Evolutionary conservation across 1,140 invertebrate species (phyloP).

Genomic region (Saccostrea echinata): DNA sequence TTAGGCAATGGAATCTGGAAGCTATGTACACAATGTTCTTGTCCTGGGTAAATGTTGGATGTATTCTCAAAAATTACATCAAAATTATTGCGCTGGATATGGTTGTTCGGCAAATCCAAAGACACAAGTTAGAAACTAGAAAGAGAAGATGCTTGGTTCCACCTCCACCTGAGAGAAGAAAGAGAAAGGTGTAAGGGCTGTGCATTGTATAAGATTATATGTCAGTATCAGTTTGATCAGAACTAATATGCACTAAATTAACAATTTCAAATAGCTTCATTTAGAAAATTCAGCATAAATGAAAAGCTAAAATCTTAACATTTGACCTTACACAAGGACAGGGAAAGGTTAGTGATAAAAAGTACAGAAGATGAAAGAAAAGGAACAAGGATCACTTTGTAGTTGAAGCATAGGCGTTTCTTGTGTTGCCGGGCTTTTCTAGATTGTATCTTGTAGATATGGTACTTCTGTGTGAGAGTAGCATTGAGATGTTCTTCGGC

Average conservation of each 20-base stretch:
- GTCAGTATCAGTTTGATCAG: not conserved
- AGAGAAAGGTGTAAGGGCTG: not conserved
- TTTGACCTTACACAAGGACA: not conserved
- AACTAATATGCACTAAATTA: constrained; percentile 31
- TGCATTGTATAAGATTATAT: not conserved
- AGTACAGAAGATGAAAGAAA: not conserved
- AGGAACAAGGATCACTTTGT: not conserved
- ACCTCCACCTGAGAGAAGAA: not conserved
- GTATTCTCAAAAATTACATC: constrained; percentile 1
- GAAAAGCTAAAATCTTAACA: constrained; percentile 32
- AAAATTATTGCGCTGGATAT: constrained; percentile 28
- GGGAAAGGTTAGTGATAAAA: not conserved
- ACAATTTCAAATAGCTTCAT: not conserved
- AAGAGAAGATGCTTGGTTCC: too few species aligned
- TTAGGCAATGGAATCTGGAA: constrained; percentile 29
- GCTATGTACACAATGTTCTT: constrained; percentile 43
- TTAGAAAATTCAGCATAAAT: not conserved
- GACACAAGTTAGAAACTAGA: not conserved
- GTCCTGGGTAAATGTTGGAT: constrained; percentile 11
- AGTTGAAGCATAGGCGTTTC: constrained; percentile 7
- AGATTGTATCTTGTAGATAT: constrained; percentile 33
- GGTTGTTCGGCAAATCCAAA: not conserved
- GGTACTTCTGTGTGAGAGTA: constrained; percentile 9
- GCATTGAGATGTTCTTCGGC: constrained; percentile 29
- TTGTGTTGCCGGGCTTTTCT: constrained; percentile 9